A percentile compares a stretch with the other conserved stretches of the same genome.
Conservation (phyloP, 2,113 vertebrate genomes). For the Eleginops maclovinus region DNA sequence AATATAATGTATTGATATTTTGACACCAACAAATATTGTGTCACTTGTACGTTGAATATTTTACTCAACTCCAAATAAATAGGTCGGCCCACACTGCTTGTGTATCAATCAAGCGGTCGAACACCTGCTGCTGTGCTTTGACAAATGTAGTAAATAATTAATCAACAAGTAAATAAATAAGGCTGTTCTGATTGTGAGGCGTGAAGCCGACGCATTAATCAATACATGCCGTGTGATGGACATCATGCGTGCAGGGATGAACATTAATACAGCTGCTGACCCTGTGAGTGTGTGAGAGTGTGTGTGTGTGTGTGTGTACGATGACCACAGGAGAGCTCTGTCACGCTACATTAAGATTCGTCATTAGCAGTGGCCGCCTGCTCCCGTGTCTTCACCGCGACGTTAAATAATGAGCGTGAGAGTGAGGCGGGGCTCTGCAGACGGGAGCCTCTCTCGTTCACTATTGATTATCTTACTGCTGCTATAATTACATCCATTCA, state of each 20-base stretch:
- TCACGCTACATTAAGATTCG: constrained; percentile 50
- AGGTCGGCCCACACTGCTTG: too few relatives aligned
- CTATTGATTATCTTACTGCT: constrained; percentile 25
- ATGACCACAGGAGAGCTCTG: constrained; percentile 40
- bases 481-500: constrained; percentile 52
- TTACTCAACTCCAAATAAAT: too few relatives aligned
- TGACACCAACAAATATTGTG: too few relatives aligned
- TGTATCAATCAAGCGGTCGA: not conserved
- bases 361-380: constrained; percentile 30
- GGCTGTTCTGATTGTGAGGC: not conserved
- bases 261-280: constrained; percentile 31
- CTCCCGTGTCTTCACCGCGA: not conserved
- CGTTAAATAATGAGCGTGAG: constrained; percentile 8
- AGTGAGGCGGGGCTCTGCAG: too few relatives aligned
- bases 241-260: not conserved
- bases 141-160: not conserved
- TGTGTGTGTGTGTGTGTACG: not conserved
- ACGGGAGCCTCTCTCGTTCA: constrained; percentile 14
- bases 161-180: constrained; percentile 36
- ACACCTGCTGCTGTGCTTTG: constrained; percentile 12
- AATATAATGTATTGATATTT: too few relatives aligned
- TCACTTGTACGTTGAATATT: too few relatives aligned
- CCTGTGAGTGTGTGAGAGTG: not conserved
- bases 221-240: not conserved
- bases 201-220: constrained; percentile 33